Percentiles rank a stretch among this genome's conserved stretches.
These are phyloP conservation scores for Chalcosyrphus nemorum DNA, from an alignment of 2,888 invertebrate genomes.

Conservation along the genomic window DNA sequence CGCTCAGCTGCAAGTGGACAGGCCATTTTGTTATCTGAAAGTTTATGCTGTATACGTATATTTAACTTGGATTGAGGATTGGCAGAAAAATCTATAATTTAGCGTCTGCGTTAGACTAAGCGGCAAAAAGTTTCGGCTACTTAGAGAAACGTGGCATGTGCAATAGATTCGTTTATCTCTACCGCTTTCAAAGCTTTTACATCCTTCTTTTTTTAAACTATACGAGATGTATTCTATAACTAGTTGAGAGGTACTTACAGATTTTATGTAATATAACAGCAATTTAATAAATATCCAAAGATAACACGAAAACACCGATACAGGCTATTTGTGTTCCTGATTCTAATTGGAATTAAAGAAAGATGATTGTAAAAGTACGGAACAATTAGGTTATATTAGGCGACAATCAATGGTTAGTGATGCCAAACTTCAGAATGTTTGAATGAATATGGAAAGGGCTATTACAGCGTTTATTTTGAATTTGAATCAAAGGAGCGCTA, in stretches of 20 bases:
- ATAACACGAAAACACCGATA: not conserved
- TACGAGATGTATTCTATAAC: not conserved
- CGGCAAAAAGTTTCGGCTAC: not conserved
- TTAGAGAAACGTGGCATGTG: slow-evolving; percentile 63
- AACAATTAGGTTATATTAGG: not conserved
- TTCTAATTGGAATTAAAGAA: not conserved
- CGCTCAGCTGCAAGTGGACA: slow-evolving; percentile 82
- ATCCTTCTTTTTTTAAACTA: not conserved
- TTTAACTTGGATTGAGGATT: slow-evolving; percentile 6
- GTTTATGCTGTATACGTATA: slow-evolving; percentile 29
- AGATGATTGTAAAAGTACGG: too few relatives aligned
- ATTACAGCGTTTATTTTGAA: too few relatives aligned
- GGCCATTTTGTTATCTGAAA: slow-evolving; percentile 73
- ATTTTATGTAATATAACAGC: not conserved
- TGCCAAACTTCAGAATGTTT: not conserved
- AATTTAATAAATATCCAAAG: not conserved
- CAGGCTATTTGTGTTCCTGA: not conserved
- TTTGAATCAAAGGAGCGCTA: too few relatives aligned
- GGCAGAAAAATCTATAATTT: slow-evolving; percentile 54
- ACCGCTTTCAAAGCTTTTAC: not conserved
- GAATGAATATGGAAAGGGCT: not conserved
- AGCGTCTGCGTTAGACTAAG: slow-evolving; percentile 36
- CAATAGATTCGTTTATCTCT: slow-evolving; percentile 7
- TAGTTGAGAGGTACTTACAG: not conserved
- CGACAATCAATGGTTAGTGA: not conserved